Base-by-base conservation (phyloP, 2,113 vertebrate species). In the Maccullochella peelii region DNA sequence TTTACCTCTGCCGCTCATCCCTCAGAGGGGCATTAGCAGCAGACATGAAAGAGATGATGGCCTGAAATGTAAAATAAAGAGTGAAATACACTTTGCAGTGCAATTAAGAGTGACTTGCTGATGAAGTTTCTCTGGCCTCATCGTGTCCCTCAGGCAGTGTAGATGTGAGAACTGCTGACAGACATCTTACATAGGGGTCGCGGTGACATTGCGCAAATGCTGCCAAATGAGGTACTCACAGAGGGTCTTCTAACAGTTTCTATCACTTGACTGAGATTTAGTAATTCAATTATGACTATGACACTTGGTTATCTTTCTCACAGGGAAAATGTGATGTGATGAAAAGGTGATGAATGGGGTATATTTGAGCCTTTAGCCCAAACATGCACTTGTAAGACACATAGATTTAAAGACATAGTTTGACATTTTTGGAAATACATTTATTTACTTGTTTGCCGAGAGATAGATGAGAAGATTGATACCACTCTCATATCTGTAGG, bases 91-190 rank as follows among this genome's bases (percentile, higher is more conserved):
- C 75, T 57, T 82, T 74, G 49, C 69, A 21, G 75, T 18, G 71
- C 62, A 90, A 90, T 88, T 89, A 89, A 59, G 3, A 57, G 55
- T 72, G 86, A 85, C 84, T 88, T 62, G 36, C 55, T 21, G 69
- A 0, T 91, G 85, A 92, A 87, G 85, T 61, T 76, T 65, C 42
- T 36, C 65, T 52, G 79, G 30, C 76, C 77, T 86, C 55, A 47
- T 4, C 47, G 57, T 52, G 75, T 88, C 91, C 84, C 81, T 84
- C 65, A 59, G 88, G 80, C 68, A 5, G 23, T 1, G 69, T 3
- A 59, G 30, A 68, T n/a, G 71, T 58, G 52, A 52, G 36, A 79
- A 71, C 62, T 62, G 79, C 74, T 86, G 73, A 88, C 27, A 14
- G 55, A 72, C 47, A 58, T 52, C 33, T 83, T 79, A 49, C 36